Evolutionary conservation across 2,888 invertebrate species (phyloP), one percentile per base, ranked within the genome.

Genomic region (Biston stratarius): DNA sequence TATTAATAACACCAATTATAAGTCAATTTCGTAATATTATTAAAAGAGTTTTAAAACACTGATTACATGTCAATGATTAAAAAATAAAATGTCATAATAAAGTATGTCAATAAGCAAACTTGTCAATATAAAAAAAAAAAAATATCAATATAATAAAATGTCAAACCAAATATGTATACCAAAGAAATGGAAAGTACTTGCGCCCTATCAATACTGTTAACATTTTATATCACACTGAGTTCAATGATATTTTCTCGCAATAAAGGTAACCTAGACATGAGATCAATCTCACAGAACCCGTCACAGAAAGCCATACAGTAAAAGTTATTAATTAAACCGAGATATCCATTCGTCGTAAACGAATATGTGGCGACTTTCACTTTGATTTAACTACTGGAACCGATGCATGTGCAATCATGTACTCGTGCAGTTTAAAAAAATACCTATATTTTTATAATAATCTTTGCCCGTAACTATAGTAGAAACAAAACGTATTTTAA

Each of bases 291-390:
- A 49, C 24, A 14, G 0, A 12, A 49, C 24, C 36, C 34, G 38
- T 15, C 40, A 40, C 38, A 52, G 63, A n/a, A 6, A 15, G n/a
- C 44, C 45, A 51, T 33, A 57, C 47, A 64, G 63, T 68, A 72
- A 57, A 69, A 70, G 70, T 75, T 71, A 76, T 78, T 74, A 76
- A 63, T 72, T 71, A 74, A 75, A 65, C 63, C 52, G 60, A 55
- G 55, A 34, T 60, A 61, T 49, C 45, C 49, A 61, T 60, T 70
- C 62, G 64, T 75, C 57, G 72, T 69, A 12, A 56, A 71, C 57
- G 61, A 69, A 76, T 74, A 64, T 70, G 60, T 70, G 68, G 57
- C 66, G 61, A 77, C 80, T 80, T 80, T 80, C 80, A 73, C 80
- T 74, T 68, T 38, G 59, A 68, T 48, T 48, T 10, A 36, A 57